A percentile compares a stretch with the other conserved stretches of the same genome.
phyloP scores from a whole-genome alignment of 2,888 invertebrate species.

The Argyra leucocephala region DNA sequence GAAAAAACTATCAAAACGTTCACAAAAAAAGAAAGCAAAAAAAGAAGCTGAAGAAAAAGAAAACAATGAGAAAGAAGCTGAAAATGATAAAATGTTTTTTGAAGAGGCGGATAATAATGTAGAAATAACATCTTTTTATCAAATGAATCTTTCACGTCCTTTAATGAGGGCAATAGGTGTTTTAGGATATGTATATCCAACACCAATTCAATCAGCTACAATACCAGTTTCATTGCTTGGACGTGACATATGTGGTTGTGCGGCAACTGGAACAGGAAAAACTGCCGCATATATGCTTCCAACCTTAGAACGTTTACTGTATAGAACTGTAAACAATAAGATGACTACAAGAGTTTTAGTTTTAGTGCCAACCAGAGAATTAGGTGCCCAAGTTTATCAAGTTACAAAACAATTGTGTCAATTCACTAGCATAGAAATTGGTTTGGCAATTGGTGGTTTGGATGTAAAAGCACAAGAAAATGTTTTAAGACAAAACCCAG shows the following conservation, averaged over 20 bases:
- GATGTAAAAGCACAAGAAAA: conserved; percentile 75
- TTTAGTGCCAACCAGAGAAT: conserved; percentile 90
- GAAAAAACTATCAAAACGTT: conserved; percentile 51
- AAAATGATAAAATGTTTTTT: conserved; percentile 44
- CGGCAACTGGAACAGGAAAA: conserved; percentile 96
- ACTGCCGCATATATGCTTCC: conserved; percentile 99
- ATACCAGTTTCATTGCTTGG: conserved; percentile 89
- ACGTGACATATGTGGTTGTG: conserved; percentile 95
- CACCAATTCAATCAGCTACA: conserved; percentile 92
- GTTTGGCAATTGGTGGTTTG: conserved; percentile 77
- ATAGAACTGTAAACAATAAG: conserved; percentile 62
- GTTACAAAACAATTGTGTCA: conserved; percentile 85
- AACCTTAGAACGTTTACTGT: conserved; percentile 84
- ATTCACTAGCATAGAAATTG: conserved; percentile 71
- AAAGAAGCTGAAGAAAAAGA: conserved; percentile 44
- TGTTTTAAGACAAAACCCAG: conserved; percentile 79
- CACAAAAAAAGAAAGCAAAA: conserved; percentile 39
- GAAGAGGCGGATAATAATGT: conserved; percentile 61
- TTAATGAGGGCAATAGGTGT: conserved; percentile 81
- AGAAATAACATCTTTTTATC: conserved; percentile 66
- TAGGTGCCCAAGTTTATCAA: conserved; percentile 95
- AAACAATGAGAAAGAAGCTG: conserved; percentile 45
- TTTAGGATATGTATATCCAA: conserved; percentile 86
- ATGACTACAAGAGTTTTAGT: conserved; percentile 77
- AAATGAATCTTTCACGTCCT: conserved; percentile 94